Conservation (phyloP, 2,113 vertebrate genomes). For the Blennius ocellaris region DNA sequence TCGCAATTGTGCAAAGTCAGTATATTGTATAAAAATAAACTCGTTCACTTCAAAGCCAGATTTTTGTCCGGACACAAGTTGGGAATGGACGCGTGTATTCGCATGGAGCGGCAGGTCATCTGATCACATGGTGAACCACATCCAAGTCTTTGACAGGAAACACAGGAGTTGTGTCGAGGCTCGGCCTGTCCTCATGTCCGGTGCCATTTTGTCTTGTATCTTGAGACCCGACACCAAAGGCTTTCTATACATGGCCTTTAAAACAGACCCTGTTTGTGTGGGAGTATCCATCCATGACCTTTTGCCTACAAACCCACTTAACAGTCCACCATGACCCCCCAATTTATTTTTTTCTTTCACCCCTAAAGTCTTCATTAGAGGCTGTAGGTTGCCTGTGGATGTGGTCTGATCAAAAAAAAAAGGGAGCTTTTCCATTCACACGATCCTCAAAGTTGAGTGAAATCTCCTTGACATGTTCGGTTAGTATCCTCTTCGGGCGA, state of each 20-base stretch:
- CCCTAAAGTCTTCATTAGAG: constrained; percentile 27
- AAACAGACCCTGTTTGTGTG: constrained; percentile 53
- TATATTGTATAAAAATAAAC: neutral
- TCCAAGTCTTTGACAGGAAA: constrained; percentile 8
- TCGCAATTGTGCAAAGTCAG: too few relatives aligned
- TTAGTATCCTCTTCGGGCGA: neutral
- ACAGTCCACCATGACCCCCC: constrained; percentile 37
- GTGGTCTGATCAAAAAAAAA: neutral
- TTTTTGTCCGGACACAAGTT: neutral
- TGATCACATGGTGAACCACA: constrained; percentile 24
- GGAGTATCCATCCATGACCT: constrained; percentile 50
- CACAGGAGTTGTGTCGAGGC: constrained; percentile 29
- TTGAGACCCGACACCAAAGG: constrained; percentile 66
- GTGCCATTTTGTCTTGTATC: constrained; percentile 69
- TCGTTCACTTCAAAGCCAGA: neutral
- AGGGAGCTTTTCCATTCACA: too few relatives aligned
- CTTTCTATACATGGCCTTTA: constrained; percentile 64
- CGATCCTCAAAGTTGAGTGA: neutral
- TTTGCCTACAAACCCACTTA: constrained; percentile 61
- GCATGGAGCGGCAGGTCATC: neutral
- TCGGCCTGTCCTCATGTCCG: constrained; percentile 21
- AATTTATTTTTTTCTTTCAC: constrained; percentile 25
- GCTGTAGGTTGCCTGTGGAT: neutral
- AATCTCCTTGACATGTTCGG: too few relatives aligned
- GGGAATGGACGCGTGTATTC: neutral